Percentiles rank a stretch among this genome's conserved stretches.
Conservation (phyloP, 2,888 invertebrate species). For the Leptarthrus brevirostris region DNA sequence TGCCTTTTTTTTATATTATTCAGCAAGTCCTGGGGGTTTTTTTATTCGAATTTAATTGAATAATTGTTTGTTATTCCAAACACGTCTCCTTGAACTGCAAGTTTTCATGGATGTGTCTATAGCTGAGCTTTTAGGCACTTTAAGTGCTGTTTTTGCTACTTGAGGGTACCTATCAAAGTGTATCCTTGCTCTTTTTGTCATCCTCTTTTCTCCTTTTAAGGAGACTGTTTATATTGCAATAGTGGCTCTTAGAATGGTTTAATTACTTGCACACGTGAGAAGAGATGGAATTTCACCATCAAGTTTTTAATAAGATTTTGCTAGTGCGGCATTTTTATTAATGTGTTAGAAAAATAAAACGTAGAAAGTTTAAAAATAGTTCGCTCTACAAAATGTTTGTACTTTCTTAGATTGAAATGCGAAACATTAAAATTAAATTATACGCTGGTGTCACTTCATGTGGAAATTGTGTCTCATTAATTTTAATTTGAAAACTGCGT, state of each 20-base stretch:
- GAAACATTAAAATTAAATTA: too few species aligned
- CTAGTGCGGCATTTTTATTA: neutral
- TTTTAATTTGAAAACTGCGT: too few species aligned
- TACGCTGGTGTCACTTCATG: too few species aligned
- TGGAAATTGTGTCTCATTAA: too few species aligned
- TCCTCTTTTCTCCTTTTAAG: constrained; percentile 49
- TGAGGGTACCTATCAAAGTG: constrained; percentile 11
- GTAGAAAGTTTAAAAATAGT: too few species aligned
- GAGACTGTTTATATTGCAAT: constrained; percentile 36
- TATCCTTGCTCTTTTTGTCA: constrained; percentile 13
- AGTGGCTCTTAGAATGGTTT: constrained; percentile 28
- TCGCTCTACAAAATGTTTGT: too few species aligned
- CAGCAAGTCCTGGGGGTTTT: constrained; percentile 55
- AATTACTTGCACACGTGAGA: constrained; percentile 40
- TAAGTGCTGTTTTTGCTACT: constrained; percentile 50
- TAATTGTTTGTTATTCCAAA: constrained; percentile 65
- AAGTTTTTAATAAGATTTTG: constrained; percentile 31
- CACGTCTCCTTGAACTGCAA: constrained; percentile 59
- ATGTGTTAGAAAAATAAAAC: neutral
- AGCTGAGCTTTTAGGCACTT: constrained; percentile 52
- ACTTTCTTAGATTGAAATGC: too few species aligned
- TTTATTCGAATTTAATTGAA: constrained; percentile 67
- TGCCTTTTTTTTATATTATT: constrained; percentile 35
- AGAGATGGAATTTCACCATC: constrained; percentile 18
- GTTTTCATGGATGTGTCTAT: constrained; percentile 53